Conservation (phyloP, 2,888 invertebrate species). For the Ellobium chinense region DNA sequence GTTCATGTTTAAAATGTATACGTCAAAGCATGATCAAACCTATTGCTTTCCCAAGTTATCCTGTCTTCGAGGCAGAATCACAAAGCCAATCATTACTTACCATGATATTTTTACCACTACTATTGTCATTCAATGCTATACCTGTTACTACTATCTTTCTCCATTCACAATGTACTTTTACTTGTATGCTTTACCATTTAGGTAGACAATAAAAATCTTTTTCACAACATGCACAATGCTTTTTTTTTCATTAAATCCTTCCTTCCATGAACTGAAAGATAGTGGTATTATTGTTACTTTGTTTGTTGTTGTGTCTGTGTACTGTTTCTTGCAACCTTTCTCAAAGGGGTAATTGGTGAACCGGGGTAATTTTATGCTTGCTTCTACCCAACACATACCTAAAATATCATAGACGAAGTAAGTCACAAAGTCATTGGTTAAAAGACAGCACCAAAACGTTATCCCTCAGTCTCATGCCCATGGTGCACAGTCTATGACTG, state of each 20-base stretch:
- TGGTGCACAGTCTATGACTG: too few relatives aligned
- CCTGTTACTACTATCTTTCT: background rate
- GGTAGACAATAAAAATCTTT: slow-evolving; percentile 44
- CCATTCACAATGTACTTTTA: slow-evolving; percentile 37
- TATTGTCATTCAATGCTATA: background rate
- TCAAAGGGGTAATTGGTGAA: too few relatives aligned
- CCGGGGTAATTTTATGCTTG: too few relatives aligned
- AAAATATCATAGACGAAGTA: too few relatives aligned
- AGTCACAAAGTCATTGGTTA: too few relatives aligned
- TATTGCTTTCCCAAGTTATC: background rate
- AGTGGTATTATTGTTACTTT: background rate
- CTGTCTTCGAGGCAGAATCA: background rate
- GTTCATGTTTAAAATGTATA: too few relatives aligned
- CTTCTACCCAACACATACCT: too few relatives aligned
- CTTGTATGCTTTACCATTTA: slow-evolving; percentile 37
- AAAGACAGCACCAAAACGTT: too few relatives aligned
- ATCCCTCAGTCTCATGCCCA: too few relatives aligned
- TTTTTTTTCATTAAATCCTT: background rate
- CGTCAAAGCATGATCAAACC: too few relatives aligned
- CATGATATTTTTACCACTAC: background rate
- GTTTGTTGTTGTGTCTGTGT: too few relatives aligned
- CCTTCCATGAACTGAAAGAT: background rate
- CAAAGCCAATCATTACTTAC: background rate
- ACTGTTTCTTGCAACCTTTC: too few relatives aligned
- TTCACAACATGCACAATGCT: slow-evolving; percentile 9